phyloP scores from a whole-genome alignment of 2,113 vertebrate genomes.

The Entomyzon cyanotis region DNA sequence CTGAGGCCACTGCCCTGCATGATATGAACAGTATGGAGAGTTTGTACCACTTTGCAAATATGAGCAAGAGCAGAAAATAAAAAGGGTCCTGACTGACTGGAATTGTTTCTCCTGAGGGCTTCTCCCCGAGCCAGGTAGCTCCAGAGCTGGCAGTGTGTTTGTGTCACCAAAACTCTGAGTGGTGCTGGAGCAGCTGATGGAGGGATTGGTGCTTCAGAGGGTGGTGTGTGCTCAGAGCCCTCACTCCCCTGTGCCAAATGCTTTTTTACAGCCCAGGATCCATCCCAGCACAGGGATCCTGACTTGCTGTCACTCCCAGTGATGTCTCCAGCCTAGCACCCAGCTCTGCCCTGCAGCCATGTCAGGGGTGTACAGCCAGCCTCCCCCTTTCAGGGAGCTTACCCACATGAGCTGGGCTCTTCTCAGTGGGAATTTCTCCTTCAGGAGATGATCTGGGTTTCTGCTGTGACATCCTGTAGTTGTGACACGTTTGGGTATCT shows the following conservation, averaged over 20 bases:
- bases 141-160: neutral
- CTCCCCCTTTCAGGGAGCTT: neutral
- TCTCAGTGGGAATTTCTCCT: neutral
- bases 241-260: neutral
- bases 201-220: neutral
- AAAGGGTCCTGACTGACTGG: neutral
- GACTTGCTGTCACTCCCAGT: accelerated
- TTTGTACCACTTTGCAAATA: neutral
- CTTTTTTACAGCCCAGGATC: no score
- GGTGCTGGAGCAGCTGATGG: neutral
- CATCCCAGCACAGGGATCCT: neutral
- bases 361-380: neutral
- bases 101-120: neutral
- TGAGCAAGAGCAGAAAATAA: no score
- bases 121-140: neutral
- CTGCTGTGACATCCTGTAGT: neutral
- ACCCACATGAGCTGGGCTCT: neutral
- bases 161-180: neutral
- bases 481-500: accelerated
- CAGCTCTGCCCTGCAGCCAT: neutral
- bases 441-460: neutral
- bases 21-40: neutral
- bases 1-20: neutral
- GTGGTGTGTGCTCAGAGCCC: neutral
- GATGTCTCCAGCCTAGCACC: neutral